These are phyloP conservation scores for Scelioninae gen. 1 DNA, from an alignment of 2,888 invertebrate genomes.

Conservation along the genomic window DNA sequence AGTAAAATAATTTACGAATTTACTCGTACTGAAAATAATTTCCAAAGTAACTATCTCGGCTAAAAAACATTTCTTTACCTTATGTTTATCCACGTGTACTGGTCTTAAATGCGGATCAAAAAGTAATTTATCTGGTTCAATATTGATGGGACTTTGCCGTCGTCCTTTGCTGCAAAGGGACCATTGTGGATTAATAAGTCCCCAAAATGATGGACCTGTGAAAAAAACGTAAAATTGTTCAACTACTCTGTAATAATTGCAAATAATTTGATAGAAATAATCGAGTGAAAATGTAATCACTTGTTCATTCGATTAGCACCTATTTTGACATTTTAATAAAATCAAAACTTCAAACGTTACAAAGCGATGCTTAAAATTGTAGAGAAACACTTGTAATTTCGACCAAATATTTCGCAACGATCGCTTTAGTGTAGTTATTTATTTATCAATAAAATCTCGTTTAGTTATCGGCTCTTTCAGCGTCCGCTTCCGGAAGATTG, in stretches of 20 bases:
- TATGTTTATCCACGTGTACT: conserved; percentile 96
- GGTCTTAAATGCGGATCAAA: conserved; percentile 97
- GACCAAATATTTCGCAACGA: conserved; percentile 3
- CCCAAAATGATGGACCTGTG: conserved; percentile 99
- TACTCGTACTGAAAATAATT: no score
- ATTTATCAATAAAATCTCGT: conserved; percentile 54
- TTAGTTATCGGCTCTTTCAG: conserved; percentile 34
- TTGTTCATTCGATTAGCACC: not conserved
- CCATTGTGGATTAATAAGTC: conserved; percentile 95
- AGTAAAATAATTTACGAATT: no score
- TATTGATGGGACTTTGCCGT: conserved; percentile 98
- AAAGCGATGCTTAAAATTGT: conserved; percentile 7
- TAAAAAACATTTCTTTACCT: conserved; percentile 86
- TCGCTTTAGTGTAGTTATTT: conserved; percentile 20
- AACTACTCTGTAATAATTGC: not conserved
- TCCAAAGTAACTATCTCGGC: no score
- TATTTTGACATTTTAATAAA: not conserved
- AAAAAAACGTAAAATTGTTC: conserved; percentile 76
- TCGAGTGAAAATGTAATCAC: not conserved
- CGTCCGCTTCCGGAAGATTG: conserved; percentile 39
- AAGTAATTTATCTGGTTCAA: conserved; percentile 96
- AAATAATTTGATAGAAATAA: not conserved
- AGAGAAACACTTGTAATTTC: not conserved
- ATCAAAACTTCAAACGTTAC: conserved; percentile 2
- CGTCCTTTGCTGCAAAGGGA: conserved; percentile 98